phyloP scores from a whole-genome alignment of 2,113 vertebrate species.

The Naja naja region DNA sequence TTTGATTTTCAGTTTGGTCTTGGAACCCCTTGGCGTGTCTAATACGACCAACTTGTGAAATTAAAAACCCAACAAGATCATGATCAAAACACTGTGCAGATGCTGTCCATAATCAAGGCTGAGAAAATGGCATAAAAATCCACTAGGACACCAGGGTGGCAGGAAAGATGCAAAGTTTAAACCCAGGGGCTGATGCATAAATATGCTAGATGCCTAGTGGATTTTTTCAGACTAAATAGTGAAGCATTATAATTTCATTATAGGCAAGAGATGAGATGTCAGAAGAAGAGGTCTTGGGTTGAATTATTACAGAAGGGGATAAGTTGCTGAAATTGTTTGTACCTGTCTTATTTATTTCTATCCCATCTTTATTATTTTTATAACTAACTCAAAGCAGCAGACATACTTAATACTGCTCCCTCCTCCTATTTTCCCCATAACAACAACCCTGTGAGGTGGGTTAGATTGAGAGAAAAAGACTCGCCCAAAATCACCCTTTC shows the following conservation, averaged over 20 bases:
- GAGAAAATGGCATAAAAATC: background rate
- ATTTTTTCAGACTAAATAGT: background rate
- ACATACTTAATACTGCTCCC: background rate
- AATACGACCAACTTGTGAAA: background rate
- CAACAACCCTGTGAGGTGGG: background rate
- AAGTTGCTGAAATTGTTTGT: background rate
- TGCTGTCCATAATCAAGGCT: background rate
- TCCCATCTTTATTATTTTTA: background rate
- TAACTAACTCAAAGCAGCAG: background rate
- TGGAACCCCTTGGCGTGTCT: background rate
- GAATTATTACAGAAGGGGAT: background rate
- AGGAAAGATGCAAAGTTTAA: background rate
- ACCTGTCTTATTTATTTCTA: background rate
- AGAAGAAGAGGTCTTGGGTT: background rate
- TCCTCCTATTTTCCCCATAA: background rate
- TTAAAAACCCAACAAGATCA: background rate
- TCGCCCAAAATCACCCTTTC: background rate
- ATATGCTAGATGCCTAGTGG: background rate
- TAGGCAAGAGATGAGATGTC: background rate
- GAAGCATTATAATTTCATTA: background rate
- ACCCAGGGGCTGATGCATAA: background rate
- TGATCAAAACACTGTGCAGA: background rate
- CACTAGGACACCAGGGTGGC: background rate
- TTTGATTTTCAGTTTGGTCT: background rate
- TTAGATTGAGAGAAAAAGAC: background rate